phyloP scores from a whole-genome alignment of 2,113 vertebrate genomes.

The Prolemur simus region DNA sequence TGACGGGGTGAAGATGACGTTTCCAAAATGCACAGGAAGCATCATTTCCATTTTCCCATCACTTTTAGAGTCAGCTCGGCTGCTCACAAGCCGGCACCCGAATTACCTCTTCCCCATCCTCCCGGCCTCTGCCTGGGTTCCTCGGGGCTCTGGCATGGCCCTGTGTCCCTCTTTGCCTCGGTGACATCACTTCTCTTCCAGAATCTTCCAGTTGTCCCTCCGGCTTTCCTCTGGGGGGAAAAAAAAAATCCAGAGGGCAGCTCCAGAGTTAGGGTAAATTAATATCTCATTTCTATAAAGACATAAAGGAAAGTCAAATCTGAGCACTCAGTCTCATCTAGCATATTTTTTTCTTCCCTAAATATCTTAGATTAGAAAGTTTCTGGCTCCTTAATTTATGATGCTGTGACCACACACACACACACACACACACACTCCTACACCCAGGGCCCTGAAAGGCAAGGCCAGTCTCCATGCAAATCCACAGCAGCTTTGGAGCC shows the following conservation, averaged over 20 bases:
- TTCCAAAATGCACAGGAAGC: not conserved
- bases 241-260: not conserved
- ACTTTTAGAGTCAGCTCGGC: not conserved
- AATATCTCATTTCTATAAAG: not conserved
- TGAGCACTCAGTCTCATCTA: not conserved
- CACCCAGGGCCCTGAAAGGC: constrained; percentile 11
- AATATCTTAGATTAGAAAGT: constrained; percentile 2
- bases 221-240: not conserved
- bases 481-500: constrained; percentile 22
- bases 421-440: not conserved
- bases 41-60: not conserved
- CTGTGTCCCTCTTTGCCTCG: not conserved
- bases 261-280: not conserved
- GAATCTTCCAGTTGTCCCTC: not conserved
- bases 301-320: not conserved
- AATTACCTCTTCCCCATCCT: not conserved
- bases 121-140: not conserved
- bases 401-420: not conserved
- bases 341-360: not conserved
- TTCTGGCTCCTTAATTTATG: not conserved
- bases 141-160: not conserved
- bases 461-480: constrained; percentile 25
- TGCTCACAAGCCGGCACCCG: not conserved
- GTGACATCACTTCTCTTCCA: not conserved
- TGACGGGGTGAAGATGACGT: not conserved